Evolutionary conservation across 2,113 vertebrate species (phyloP).

Genomic region (Arothron firmamentum): DNA sequence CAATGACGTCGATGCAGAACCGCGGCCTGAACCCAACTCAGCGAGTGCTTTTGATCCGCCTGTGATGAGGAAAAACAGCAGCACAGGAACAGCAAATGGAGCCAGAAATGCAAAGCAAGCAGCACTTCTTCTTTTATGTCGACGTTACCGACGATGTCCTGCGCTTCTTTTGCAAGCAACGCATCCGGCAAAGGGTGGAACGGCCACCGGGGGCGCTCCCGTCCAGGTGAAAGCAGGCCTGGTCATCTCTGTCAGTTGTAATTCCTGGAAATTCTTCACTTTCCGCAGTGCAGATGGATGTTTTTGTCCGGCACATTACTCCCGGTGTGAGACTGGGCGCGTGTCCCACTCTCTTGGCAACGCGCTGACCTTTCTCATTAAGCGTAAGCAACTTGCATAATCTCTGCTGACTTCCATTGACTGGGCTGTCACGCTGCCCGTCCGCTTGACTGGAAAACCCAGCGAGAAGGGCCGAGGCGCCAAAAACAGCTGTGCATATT

Average conservation of each 20-base stretch:
- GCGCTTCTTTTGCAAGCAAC: not conserved
- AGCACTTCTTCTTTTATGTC: conserved; percentile 14
- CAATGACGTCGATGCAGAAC: too few species aligned
- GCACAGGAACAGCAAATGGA: conserved; percentile 20
- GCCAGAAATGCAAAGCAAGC: conserved; percentile 27
- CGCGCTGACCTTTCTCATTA: conserved; percentile 66
- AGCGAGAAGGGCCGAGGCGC: conserved; percentile 49
- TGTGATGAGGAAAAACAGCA: conserved; percentile 17
- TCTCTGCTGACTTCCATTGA: conserved; percentile 75
- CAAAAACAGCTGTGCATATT: conserved; percentile 16
- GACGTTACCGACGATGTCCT: conserved; percentile 32
- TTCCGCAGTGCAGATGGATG: conserved; percentile 14
- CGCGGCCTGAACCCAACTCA: too few species aligned
- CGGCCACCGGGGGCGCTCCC: too few species aligned
- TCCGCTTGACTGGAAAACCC: conserved; percentile 48
- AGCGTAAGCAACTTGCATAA: conserved; percentile 72
- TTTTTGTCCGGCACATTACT: conserved; percentile 24
- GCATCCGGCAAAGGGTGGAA: too few species aligned
- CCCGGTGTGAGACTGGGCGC: conserved; percentile 55
- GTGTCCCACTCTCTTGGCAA: conserved; percentile 65
- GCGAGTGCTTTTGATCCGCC: not conserved
- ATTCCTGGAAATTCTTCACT: not conserved
- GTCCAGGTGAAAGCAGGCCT: too few species aligned
- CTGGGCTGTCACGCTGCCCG: conserved; percentile 60
- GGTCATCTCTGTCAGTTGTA: not conserved